phyloP scores from a whole-genome alignment of 2,797 vertebrate species.

The Linurgus olivaceus region DNA sequence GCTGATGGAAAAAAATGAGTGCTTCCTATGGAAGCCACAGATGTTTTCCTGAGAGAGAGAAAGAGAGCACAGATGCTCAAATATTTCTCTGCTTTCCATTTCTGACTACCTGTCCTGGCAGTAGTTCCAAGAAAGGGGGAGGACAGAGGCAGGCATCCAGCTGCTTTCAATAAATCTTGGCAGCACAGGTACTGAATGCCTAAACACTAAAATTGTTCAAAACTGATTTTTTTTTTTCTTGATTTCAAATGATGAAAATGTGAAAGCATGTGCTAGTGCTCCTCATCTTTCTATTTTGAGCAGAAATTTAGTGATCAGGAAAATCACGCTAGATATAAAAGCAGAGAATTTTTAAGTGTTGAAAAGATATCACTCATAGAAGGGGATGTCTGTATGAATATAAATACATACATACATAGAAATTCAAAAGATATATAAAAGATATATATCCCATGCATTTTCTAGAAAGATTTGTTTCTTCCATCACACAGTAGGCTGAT shows the following conservation, averaged over 20 bases:
- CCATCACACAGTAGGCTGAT: background rate
- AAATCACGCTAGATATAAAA: conserved; percentile 32
- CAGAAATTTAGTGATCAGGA: background rate
- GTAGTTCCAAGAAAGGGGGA: conserved; percentile 52
- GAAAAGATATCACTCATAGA: background rate
- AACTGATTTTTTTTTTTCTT: background rate
- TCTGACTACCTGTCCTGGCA: conserved; percentile 87
- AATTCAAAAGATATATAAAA: background rate
- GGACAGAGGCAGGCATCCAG: conserved; percentile 68
- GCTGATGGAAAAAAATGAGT: conserved; percentile 85
- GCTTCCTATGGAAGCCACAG: conserved; percentile 87
- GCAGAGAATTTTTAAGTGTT: background rate
- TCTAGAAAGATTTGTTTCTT: background rate
- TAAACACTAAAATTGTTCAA: conserved; percentile 44
- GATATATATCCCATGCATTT: background rate
- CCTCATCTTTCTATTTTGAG: background rate
- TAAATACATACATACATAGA: background rate
- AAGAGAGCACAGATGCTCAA: conserved; percentile 68
- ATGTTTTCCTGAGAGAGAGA: conserved; percentile 81
- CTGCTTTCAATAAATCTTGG: conserved; percentile 76
- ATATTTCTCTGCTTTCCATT: conserved; percentile 75
- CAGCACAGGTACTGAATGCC: conserved; percentile 61
- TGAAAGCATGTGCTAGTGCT: conserved; percentile 18
- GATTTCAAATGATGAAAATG: conserved; percentile 46
- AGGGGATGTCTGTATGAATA: fast-evolving